Conservation (phyloP, 1,140 invertebrate genomes). For the Melipona quadrifasciata region DNA sequence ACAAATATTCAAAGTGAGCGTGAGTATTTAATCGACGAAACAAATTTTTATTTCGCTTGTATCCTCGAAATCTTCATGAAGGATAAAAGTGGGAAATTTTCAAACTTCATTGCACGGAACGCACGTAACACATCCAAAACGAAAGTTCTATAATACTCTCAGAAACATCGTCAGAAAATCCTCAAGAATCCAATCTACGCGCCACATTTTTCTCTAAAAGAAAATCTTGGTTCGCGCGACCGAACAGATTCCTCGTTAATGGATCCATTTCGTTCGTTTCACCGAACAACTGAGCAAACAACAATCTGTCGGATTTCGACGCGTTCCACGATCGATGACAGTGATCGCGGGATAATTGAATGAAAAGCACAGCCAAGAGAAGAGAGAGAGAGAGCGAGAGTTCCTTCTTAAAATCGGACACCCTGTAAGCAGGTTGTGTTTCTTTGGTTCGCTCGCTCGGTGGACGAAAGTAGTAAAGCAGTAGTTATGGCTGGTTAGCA, state of each 20-base stretch:
- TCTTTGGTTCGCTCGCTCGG: slow-evolving; percentile 28
- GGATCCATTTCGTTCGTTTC: background rate
- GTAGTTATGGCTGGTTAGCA: slow-evolving; percentile 81
- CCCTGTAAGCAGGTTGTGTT: slow-evolving; percentile 20
- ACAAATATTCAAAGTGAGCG: too few relatives aligned
- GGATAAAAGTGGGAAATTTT: too few relatives aligned
- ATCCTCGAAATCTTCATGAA: too few relatives aligned
- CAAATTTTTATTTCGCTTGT: too few relatives aligned
- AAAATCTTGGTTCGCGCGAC: background rate
- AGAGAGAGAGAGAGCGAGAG: background rate
- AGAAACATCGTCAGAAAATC: too few relatives aligned
- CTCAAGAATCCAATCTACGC: too few relatives aligned
- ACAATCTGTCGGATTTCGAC: background rate
- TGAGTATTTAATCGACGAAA: too few relatives aligned
- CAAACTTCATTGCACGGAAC: too few relatives aligned
- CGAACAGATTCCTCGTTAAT: background rate
- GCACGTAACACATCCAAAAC: too few relatives aligned
- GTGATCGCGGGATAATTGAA: slow-evolving; percentile 40
- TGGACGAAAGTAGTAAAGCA: slow-evolving; percentile 78
- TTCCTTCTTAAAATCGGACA: slow-evolving; percentile 27
- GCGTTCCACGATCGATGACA: slow-evolving; percentile 20
- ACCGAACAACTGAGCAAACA: background rate
- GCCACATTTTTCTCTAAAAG: background rate
- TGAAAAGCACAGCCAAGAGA: background rate
- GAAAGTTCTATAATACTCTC: too few relatives aligned